Percentiles rank a stretch among this genome's conserved stretches.
Evolutionary conservation across 1,140 invertebrate genomes (phyloP).

Genomic region (Eumeta japonica): DNA sequence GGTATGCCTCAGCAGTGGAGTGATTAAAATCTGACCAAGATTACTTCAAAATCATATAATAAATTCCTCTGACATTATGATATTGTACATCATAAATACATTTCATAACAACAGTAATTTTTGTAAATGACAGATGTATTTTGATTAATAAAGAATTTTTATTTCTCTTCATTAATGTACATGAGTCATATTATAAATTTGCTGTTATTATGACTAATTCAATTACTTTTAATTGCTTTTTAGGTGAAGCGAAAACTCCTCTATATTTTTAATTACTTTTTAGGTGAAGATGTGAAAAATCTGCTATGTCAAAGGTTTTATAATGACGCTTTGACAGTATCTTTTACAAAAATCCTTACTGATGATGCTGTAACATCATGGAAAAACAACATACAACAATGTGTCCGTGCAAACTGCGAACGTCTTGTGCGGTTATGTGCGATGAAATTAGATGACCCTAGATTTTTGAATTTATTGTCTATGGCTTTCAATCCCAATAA

Average conservation of each 20-base stretch:
- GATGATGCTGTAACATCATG: conserved; percentile 97
- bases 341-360: conserved; percentile 96
- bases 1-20: no score
- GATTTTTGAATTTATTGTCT: conserved; percentile 86
- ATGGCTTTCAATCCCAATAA: conserved; percentile 92
- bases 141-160: conserved; percentile 5
- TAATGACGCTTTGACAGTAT: conserved; percentile 89
- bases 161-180: no score
- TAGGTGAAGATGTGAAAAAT: conserved; percentile 85
- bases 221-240: no score
- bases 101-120: no score
- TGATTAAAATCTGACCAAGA: no score
- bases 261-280: neutral
- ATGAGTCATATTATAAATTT: no score
- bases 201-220: no score
- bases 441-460: conserved; percentile 89
- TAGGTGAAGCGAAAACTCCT: no score
- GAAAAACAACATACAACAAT: conserved; percentile 96
- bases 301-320: conserved; percentile 94
- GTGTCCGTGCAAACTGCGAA: conserved; percentile 91
- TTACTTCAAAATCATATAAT: no score
- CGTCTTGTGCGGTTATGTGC: conserved; percentile 90
- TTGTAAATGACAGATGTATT: conserved; percentile 6
- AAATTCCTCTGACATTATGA: no score
- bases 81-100: no score